A percentile compares a stretch with the other conserved stretches of the same genome.
Evolutionary conservation across 2,113 vertebrate genomes (phyloP).

Genomic region (Psammodynastes pulverulentus): DNA sequence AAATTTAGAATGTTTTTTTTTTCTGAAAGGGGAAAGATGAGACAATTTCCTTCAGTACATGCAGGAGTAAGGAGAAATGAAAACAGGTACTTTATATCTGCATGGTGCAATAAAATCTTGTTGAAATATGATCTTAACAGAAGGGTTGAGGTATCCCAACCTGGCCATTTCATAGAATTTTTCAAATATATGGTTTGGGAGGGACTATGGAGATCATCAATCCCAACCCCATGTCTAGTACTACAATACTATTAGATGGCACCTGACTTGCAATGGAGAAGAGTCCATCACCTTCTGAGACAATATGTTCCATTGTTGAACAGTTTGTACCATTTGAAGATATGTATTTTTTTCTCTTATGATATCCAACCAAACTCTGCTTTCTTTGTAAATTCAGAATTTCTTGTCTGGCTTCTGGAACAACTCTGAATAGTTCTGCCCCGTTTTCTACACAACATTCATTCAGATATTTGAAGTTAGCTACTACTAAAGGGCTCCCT

Average conservation of each 20-base stretch:
- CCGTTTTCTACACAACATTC: background rate
- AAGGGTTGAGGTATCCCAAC: background rate
- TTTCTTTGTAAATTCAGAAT: background rate
- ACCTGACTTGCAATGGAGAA: background rate
- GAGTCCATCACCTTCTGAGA: background rate
- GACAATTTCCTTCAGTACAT: background rate
- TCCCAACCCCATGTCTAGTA: background rate
- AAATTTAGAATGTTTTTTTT: background rate
- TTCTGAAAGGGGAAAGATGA: background rate
- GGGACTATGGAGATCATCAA: background rate
- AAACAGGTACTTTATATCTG: background rate
- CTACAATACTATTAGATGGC: background rate
- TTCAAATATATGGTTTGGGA: background rate
- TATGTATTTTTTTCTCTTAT: background rate
- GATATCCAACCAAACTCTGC: background rate
- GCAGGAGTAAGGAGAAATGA: too few species aligned
- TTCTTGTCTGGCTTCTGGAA: background rate
- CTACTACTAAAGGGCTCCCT: background rate
- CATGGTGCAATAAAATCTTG: background rate
- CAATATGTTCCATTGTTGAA: background rate
- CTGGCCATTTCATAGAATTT: background rate
- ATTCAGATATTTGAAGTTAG: background rate
- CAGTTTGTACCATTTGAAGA: background rate
- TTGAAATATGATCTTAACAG: background rate
- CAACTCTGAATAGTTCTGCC: background rate